Base-by-base conservation (phyloP, 2,113 vertebrate genomes). In the Indri indri region DNA sequence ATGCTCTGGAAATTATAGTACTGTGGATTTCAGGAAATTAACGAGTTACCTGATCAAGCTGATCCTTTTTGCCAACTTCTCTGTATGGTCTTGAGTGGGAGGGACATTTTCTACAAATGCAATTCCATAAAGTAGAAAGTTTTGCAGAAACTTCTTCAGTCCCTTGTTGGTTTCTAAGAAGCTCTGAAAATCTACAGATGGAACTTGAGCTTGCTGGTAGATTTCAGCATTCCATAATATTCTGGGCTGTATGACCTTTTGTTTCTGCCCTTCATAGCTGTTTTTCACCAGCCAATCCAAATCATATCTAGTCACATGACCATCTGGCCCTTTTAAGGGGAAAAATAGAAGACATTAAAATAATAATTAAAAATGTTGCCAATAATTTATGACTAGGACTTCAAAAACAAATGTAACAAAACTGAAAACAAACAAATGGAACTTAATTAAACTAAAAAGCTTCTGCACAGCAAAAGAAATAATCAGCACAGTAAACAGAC, bases 91-190 rank as follows among this genome's bases (percentile, higher is more conserved):
- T 59, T 99, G 98, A 86, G 99, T 99, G 17, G 99, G 97, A 13
- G 99, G 97, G 18, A 99, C 99, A 0, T 98, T 99, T 34, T 99
- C 99, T 2, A 99, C 99, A 40, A 99, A 99, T 3, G 99, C 99
- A 16, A 99, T 99, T 32, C 99, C 99, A 0, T 99, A 99, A 0
- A 99, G 95, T 92, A 99, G 92, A 96, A 99, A 99, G 97, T 98
- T 99, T 17, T 98, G 99, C 54, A 99, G 98, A 97, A 99, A 99
- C 4, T 86, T 98, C 98, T 99, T 99, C 74, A 99, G 95, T 74
- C 99, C 99, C 1, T 99, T 98, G 0, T 99, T 98, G 0, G 99
- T 99, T 98, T 98, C 99, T 99, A 99, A 99, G 87, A 99, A 99
- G 17, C 97, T 97, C 47, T 96, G 98, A 98, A 98, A 99, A 95